Percentiles rank a stretch among this genome's conserved stretches.
phyloP scores from a whole-genome alignment of 1,140 invertebrate genomes.

The Anadara kagoshimensis region DNA sequence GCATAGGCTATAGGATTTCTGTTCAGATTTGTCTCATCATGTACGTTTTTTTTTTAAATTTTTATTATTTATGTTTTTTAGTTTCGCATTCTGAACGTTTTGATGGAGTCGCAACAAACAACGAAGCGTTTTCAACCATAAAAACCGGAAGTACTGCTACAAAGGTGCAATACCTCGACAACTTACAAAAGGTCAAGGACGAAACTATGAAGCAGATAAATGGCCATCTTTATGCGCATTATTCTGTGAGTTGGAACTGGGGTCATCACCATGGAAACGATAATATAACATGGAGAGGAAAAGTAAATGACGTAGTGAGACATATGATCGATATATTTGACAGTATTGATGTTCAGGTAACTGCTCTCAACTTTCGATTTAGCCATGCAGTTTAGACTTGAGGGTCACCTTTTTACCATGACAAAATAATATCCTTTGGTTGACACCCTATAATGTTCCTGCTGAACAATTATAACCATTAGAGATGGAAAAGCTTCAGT shows the following conservation, averaged over 20 bases:
- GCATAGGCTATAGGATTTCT: no score
- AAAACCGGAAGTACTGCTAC: constrained; percentile 28
- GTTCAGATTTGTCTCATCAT: no score
- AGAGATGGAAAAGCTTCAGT: no score
- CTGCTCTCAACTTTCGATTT: no score
- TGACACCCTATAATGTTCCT: no score
- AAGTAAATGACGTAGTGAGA: constrained; percentile 28
- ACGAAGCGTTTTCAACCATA: constrained; percentile 43
- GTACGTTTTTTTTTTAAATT: no score
- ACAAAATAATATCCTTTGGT: no score
- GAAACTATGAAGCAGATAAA: constrained; percentile 40
- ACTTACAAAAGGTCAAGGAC: constrained; percentile 31
- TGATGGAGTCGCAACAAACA: constrained; percentile 52
- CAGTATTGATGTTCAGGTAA: constrained; percentile 53
- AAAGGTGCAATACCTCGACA: constrained; percentile 32
- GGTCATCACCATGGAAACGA: constrained; percentile 26
- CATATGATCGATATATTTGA: constrained; percentile 59
- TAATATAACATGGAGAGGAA: constrained; percentile 42
- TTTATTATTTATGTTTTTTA: constrained; percentile 1
- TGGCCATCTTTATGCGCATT: constrained; percentile 47
- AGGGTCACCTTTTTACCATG: no score
- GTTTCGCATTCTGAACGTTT: constrained; percentile 18
- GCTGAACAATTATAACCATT: no score
- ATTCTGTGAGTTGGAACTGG: constrained; percentile 54
- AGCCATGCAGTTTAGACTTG: no score